Evolutionary conservation across 2,888 invertebrate genomes (phyloP).

Genomic region (Tenthredo livida): DNA sequence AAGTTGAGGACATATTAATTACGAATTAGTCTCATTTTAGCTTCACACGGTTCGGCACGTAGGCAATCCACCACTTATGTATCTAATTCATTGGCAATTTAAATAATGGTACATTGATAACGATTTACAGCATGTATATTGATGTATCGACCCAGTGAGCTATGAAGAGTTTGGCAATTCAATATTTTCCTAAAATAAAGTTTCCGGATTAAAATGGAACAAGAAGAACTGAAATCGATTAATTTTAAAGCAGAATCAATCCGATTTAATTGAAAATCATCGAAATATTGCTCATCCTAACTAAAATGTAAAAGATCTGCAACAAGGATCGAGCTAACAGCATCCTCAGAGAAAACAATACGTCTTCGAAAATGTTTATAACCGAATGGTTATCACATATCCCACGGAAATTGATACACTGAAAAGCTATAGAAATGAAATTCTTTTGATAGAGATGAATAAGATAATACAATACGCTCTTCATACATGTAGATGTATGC

Average conservation of each 20-base stretch:
- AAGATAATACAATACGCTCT: neutral
- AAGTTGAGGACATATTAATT: neutral
- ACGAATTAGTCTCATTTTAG: neutral
- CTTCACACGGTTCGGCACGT: constrained; percentile 19
- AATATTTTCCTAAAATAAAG: neutral
- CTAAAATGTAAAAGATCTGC: neutral
- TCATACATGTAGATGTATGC: neutral
- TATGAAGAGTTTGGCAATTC: neutral
- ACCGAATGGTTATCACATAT: neutral
- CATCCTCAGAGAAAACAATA: neutral
- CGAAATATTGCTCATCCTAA: neutral
- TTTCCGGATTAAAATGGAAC: neutral
- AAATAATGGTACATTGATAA: neutral
- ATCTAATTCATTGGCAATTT: constrained; percentile 5
- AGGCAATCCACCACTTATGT: neutral
- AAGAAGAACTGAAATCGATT: neutral
- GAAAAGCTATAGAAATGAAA: neutral
- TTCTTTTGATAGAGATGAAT: neutral
- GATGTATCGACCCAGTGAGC: neutral
- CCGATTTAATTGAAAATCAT: neutral
- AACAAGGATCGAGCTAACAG: neutral
- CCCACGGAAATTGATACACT: neutral
- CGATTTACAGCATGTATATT: neutral
- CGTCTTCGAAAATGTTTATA: neutral
- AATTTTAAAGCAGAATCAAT: neutral